These are phyloP conservation scores for Brachyistius frenatus DNA, from an alignment of 2,113 vertebrate species.

Conservation along the genomic window DNA sequence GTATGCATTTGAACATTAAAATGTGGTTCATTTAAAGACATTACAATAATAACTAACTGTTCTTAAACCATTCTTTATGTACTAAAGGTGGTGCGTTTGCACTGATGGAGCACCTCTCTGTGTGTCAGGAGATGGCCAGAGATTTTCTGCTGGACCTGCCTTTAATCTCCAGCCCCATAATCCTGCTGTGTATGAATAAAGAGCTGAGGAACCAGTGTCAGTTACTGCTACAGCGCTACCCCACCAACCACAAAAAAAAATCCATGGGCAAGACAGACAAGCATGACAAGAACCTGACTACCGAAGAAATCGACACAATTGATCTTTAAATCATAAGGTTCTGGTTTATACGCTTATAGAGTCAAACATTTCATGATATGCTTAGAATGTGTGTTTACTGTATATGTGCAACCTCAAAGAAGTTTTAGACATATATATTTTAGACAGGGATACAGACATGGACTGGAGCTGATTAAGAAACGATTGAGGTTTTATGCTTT, in stretches of 20 bases:
- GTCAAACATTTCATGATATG: background rate
- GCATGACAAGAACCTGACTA: slow-evolving; percentile 10
- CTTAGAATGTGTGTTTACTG: slow-evolving; percentile 2
- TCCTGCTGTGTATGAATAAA: slow-evolving; percentile 81
- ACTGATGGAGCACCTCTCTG: slow-evolving; percentile 61
- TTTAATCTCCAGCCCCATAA: slow-evolving; percentile 73
- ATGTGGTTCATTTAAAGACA: too few species aligned
- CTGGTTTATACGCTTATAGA: background rate
- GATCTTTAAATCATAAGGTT: slow-evolving; percentile 12
- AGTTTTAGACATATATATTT: background rate
- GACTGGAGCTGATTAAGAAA: background rate
- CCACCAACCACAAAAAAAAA: background rate
- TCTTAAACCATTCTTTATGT: background rate
- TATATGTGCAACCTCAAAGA: background rate
- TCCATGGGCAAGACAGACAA: slow-evolving; percentile 1
- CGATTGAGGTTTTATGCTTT: background rate
- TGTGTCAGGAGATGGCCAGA: slow-evolving; percentile 77
- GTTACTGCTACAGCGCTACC: slow-evolving; percentile 51
- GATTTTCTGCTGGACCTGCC: slow-evolving; percentile 79
- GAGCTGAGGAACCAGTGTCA: slow-evolving; percentile 75
- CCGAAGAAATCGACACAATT: background rate
- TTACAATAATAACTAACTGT: too few species aligned
- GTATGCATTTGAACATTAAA: too few species aligned
- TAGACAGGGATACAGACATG: background rate
- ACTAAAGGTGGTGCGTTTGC: slow-evolving; percentile 70